Evolutionary conservation across 2,888 invertebrate species (phyloP).

Genomic region (Drosophila rubida): DNA sequence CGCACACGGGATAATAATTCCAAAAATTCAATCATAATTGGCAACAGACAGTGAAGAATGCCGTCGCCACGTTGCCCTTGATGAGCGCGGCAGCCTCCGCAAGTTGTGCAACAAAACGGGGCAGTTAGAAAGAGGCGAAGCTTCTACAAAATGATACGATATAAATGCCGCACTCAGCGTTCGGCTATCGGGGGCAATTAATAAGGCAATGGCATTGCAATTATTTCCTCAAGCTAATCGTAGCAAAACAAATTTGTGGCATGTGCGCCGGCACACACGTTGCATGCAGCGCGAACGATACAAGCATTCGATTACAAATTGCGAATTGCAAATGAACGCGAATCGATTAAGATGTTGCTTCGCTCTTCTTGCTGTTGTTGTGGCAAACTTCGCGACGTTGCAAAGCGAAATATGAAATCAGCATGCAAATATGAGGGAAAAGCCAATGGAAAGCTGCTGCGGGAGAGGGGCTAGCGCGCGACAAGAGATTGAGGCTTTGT

Average conservation of each 20-base stretch:
- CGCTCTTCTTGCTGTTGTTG: slow-evolving; percentile 3
- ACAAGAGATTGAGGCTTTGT: slow-evolving; percentile 58
- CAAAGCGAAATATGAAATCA: slow-evolving; percentile 67
- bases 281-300: slow-evolving; percentile 32
- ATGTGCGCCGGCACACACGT: slow-evolving; percentile 42
- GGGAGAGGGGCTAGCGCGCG: no score
- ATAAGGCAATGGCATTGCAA: slow-evolving; percentile 70
- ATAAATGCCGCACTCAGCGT: slow-evolving; percentile 66
- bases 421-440: slow-evolving; percentile 66
- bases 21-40: slow-evolving; percentile 68
- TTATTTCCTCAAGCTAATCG: slow-evolving; percentile 61
- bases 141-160: slow-evolving; percentile 5
- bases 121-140: background rate
- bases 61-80: slow-evolving; percentile 33
- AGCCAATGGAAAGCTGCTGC: background rate
- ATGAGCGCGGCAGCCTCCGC: slow-evolving; percentile 21
- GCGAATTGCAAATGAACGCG: slow-evolving; percentile 70
- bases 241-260: slow-evolving; percentile 76
- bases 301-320: slow-evolving; percentile 70
- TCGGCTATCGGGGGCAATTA: slow-evolving; percentile 71
- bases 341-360: slow-evolving; percentile 77
- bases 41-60: slow-evolving; percentile 65
- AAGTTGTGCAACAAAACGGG: background rate
- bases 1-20: slow-evolving; percentile 48
- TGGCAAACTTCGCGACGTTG: background rate